Evolutionary conservation across 1,140 invertebrate genomes (phyloP), one percentile per base, ranked within the genome.

Genomic region (Neodiprion fabricii): DNA sequence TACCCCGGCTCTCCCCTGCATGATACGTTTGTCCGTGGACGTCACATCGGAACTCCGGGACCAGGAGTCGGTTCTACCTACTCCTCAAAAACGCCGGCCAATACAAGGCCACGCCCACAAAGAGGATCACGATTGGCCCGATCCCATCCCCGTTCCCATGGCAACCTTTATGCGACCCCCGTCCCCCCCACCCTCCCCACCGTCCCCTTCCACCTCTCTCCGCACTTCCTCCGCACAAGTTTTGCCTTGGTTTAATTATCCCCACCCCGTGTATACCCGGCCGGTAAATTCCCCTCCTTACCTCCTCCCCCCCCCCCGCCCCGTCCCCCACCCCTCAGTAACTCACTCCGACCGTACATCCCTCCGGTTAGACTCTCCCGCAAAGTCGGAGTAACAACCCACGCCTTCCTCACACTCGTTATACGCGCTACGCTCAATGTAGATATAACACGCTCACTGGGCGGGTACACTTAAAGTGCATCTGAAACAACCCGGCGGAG

Each of bases 1-100:
- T 80, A 84, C 83, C 82, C 84, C 86, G 82, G 86, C 84, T 85
- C 85, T 88, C 85, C 85, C 86, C 86, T 81, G 83, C 85, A 88
- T 88, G 86, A 88, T 88, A 88, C 87, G 86, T 86, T 87, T 87
- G 85, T 86, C 81, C 83, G 82, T 74, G 82, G 81, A 61, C 11
- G n/a, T 5, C 11, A 61, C 53, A 14, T 12, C 11, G 53, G 4
- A 61, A 5, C 79, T 80, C 78, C 80, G 83, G 75, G 79, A 81
- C 78, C 80, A 76, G 78, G 82, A 71, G 70, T 71, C 77, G 79
- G 81, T 81, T 77, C 80, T 74, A 74, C 48, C 21, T 71, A 40
- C 70, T 61, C 70, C 76, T 61, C 69, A 71, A 21, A 66, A 72
- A 72, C 73, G 72, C 65, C 76, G 74, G 82, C 85, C 84, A 84